These are phyloP conservation scores for Garrulus glandarius DNA, from an alignment of 2,797 vertebrate genomes.

Conservation along the genomic window DNA sequence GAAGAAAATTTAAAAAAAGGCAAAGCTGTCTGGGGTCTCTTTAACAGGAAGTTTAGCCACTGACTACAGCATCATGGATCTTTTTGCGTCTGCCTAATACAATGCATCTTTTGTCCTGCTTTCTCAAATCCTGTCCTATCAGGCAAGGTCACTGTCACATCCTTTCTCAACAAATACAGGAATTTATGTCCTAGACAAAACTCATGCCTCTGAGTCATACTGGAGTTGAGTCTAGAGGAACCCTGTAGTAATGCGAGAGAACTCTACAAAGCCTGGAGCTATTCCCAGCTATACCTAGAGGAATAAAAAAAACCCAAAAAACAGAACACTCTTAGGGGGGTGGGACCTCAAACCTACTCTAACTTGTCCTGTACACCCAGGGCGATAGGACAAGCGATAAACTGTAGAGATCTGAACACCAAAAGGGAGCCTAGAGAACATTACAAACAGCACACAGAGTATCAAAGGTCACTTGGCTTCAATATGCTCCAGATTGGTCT, in stretches of 20 bases:
- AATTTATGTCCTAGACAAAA: neutral
- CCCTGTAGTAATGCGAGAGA: neutral
- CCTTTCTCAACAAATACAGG: neutral
- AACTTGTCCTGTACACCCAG: neutral
- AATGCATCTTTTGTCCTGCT: neutral
- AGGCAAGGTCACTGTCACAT: neutral
- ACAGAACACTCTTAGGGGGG: neutral
- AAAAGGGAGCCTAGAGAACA: neutral
- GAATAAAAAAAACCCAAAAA: neutral
- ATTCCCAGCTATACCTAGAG: neutral
- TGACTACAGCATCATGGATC: neutral
- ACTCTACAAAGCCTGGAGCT: neutral
- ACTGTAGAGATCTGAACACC: neutral
- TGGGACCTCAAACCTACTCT: neutral
- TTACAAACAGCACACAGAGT: neutral
- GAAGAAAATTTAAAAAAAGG: rapidly evolving
- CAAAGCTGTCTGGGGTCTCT: neutral
- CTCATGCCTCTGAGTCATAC: neutral
- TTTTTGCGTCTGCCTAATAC: neutral
- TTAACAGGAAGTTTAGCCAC: neutral
- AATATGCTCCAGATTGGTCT: neutral
- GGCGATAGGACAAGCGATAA: neutral
- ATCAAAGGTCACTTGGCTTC: neutral
- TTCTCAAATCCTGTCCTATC: neutral
- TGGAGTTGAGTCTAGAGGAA: neutral